Evolutionary conservation across 2,797 vertebrate genomes (phyloP), one percentile per base, ranked within the genome.

Genomic region (Masticophis lateralis): DNA sequence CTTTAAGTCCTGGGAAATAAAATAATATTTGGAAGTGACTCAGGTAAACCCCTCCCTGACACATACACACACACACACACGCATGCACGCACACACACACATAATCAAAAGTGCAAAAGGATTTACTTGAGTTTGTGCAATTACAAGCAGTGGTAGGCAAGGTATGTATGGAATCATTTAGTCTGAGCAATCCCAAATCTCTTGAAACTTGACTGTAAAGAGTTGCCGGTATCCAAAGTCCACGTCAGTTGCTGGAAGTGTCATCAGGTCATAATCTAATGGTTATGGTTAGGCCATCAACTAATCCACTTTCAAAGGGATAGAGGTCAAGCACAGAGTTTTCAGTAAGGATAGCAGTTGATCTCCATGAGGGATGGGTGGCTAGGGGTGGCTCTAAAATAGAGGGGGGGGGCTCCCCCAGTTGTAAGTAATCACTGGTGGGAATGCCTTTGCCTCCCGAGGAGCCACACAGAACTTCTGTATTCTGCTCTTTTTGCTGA

Each of bases 341-440:
- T 43, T 20, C 69, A 79, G 32, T 43, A 79, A 79, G 32, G 8
- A 1, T 20, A 43, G 18, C 37, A 43, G 74, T 22, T 43, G 3
- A 11, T 43, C 32, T 18, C 32, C 18, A 43, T 43, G 37, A 79
- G 32, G 32, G 69, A 79, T 37, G 16, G 69, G 16, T 37, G 4
- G 16, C 69, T 37, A 79, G 18, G 43, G 74, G 37, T 79, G 37
- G 32, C 32, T 79, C 32, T 43, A 43, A 79, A 79, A 43, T 43
- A 43, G 32, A 79, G 66, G 0, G 5, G n/a, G 0, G 1, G 0
- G 20, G 20, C 16, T 3, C 3, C 16, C 18, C 18, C 69, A 79
- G 32, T 43, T 22, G 32, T 18, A 79, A 43, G 32, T 18, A 37
- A 79, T 79, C 32, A 22, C 2, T 20, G 18, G 69, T 79, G 69